Evolutionary conservation across 2,113 vertebrate genomes (phyloP), one percentile per base, ranked within the genome.

Genomic region (Regulus satrapa): DNA sequence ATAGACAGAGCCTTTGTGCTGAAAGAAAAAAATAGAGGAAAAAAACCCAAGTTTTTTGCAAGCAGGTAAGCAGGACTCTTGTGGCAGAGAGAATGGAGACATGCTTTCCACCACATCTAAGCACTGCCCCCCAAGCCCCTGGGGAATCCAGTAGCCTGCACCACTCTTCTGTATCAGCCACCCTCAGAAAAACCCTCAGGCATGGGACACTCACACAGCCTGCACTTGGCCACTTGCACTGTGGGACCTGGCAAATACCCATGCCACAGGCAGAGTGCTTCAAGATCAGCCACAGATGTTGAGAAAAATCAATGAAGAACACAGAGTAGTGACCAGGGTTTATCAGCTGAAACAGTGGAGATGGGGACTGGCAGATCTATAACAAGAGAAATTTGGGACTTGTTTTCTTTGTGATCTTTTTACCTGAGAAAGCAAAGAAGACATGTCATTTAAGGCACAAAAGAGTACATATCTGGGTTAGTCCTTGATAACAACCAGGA

Each of bases 261-360:
- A 32, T 18, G 34, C 13, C 49, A 26, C 1, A 16, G 28, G 41
- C 69, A 77, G 32, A 62, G 17, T 46, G 25, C 66, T 92, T 71
- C 51, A 72, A 67, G 36, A 24, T 81, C 46, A 66, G 71, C n/a
- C 51, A 84, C 10, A 8, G 61, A 62, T 46, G 20, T 10, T 1
- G 14, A 92, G 61, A 94, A 86, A 91, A 91, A 96, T 87, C 89
- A 74, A 43, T 91, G 59, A 84, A 67, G 45, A 89, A 41, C 64
- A 86, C 55, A 74, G 41, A 76, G n/a, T 5, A 86, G 16, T 56
- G 55, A 92, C 41, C 13, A 73, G 55, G 25, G 25, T 69, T 89
- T 89, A 77, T 89, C 34, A 94, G 29, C n/a, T 62, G 51, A 49
- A 91, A 84, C 38, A 15, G 15, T 62, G 68, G 46, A 86, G 94